These are phyloP conservation scores for Timema cristinae DNA, from an alignment of 2,888 invertebrate genomes.

Conservation along the genomic window DNA sequence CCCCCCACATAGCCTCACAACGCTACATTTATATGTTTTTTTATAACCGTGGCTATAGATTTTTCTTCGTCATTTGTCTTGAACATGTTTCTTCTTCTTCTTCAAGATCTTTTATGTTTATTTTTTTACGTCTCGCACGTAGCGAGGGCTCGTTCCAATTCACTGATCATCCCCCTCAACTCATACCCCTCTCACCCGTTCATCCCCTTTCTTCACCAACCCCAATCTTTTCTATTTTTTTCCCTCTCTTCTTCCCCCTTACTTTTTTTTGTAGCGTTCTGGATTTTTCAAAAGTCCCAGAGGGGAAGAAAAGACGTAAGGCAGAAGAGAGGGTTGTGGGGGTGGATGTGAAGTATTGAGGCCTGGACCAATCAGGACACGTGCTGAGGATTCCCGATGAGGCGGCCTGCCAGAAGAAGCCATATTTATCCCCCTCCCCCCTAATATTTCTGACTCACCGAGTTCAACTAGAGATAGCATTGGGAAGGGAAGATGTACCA, in stretches of 20 bases:
- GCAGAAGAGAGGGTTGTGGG: slow-evolving; percentile 18
- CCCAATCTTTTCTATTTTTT: not conserved
- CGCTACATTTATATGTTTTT: too few species aligned
- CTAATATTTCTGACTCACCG: slow-evolving; percentile 10
- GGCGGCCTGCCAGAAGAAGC: slow-evolving; percentile 26
- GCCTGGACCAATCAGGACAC: slow-evolving; percentile 27
- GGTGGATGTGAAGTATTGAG: slow-evolving; percentile 27
- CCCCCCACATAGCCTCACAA: too few species aligned
- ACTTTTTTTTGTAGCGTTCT: slow-evolving; percentile 22
- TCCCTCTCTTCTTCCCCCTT: slow-evolving; percentile 16
- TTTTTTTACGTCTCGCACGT: slow-evolving; percentile 14
- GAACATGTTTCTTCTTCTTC: slow-evolving; percentile 3
- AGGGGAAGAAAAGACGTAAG: slow-evolving; percentile 19
- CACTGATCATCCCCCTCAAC: slow-evolving; percentile 23
- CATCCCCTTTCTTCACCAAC: not conserved
- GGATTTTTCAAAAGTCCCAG: slow-evolving; percentile 30
- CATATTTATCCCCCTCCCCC: slow-evolving; percentile 21
- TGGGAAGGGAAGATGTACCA: too few species aligned
- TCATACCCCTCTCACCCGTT: not conserved
- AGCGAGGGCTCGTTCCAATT: slow-evolving; percentile 24
- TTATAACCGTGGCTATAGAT: slow-evolving; percentile 10
- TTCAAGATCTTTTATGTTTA: not conserved
- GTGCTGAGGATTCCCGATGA: slow-evolving; percentile 19
- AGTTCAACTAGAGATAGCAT: too few species aligned
- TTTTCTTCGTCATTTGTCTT: slow-evolving; percentile 22